Conservation (phyloP, 35 echinoderm and acorn worm species). For the Ophioderma brevispina region DNA sequence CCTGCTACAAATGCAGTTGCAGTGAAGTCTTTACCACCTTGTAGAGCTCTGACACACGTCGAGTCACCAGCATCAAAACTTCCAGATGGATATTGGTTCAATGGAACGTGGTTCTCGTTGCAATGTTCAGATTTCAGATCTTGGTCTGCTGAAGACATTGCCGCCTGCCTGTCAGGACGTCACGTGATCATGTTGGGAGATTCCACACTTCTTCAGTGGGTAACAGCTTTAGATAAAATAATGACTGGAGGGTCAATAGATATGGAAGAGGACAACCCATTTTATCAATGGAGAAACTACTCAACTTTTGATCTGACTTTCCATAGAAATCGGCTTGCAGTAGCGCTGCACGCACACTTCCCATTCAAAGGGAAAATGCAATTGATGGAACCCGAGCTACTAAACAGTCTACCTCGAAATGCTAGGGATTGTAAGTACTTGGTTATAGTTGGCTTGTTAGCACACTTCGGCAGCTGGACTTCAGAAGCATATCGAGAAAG, state of each 20-base stretch:
- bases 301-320: neutral
- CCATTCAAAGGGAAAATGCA: neutral
- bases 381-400: neutral
- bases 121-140: neutral
- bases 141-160: neutral
- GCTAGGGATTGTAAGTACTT: neutral
- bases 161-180: neutral
- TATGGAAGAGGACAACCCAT: neutral
- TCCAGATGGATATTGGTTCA: neutral
- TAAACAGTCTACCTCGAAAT: neutral
- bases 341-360: neutral
- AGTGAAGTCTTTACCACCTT: too few relatives aligned
- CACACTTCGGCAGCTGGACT: neutral
- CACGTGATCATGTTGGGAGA: neutral
- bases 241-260: neutral
- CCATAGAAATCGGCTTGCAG: neutral
- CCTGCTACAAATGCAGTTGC: too few relatives aligned
- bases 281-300: neutral
- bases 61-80: too few relatives aligned
- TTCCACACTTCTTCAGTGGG: neutral
- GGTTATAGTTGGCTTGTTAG: neutral
- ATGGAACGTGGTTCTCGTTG: neutral
- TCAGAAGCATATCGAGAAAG: neutral
- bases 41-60: too few relatives aligned
- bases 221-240: neutral